phyloP scores from a whole-genome alignment of 2,113 vertebrate genomes.

The Eublepharis macularius region DNA sequence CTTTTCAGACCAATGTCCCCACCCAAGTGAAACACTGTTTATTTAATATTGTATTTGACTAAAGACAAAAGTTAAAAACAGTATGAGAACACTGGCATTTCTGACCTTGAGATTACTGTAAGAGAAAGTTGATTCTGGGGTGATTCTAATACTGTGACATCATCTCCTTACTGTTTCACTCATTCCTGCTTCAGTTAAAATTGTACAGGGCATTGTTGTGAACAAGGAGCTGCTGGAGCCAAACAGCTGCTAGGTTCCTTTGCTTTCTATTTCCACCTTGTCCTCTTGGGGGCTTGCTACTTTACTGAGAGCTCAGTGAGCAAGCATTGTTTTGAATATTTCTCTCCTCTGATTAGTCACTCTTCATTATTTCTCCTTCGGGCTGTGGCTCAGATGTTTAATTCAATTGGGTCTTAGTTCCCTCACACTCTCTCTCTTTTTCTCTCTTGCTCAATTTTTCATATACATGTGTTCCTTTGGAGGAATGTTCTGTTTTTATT shows the following conservation, averaged over 20 bases:
- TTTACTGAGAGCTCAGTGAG: conserved; percentile 14
- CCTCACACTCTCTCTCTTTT: not conserved
- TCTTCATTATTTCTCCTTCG: not conserved
- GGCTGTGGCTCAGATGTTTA: conserved; percentile 8
- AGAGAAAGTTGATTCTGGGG: not conserved
- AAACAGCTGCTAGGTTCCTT: not conserved
- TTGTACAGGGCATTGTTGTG: not conserved
- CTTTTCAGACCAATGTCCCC: too few relatives aligned
- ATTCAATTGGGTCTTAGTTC: conserved; percentile 12
- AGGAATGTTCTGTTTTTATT: conserved; percentile 12
- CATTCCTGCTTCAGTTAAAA: not conserved
- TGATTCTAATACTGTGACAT: not conserved
- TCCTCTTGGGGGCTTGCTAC: not conserved
- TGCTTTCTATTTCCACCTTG: not conserved
- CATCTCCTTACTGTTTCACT: accelerated
- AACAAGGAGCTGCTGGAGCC: not conserved
- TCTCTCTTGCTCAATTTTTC: conserved; percentile 9
- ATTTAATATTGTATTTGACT: too few relatives aligned
- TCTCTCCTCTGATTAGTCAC: conserved; percentile 11
- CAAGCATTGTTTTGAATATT: not conserved
- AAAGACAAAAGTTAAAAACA: not conserved
- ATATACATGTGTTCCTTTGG: conserved; percentile 7
- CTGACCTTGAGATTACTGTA: not conserved
- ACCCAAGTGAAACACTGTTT: too few relatives aligned
- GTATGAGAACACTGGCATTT: not conserved